Conservation (phyloP, 2,888 invertebrate genomes). For the Pheosia gnoma region DNA sequence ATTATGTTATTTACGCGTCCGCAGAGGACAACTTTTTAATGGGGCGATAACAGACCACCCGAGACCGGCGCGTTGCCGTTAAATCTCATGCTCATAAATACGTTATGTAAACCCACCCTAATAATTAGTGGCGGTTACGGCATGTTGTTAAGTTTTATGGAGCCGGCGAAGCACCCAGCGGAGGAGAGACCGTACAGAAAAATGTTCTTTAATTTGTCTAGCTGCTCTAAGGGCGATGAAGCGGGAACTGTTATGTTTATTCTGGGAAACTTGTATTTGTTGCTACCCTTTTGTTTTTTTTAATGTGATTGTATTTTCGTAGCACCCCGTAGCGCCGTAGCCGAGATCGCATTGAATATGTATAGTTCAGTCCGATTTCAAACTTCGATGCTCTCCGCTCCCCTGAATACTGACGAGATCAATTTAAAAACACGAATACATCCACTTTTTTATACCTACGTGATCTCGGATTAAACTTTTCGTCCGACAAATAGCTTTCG, state of each 20-base stretch:
- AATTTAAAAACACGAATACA: constrained; percentile 43
- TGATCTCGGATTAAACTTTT: constrained; percentile 26
- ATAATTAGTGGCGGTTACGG: constrained; percentile 83
- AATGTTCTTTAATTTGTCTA: constrained; percentile 81
- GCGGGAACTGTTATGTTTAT: constrained; percentile 79
- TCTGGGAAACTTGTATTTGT: constrained; percentile 65
- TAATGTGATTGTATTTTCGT: constrained; percentile 74
- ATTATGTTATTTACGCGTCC: constrained; percentile 78
- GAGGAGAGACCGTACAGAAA: constrained; percentile 67
- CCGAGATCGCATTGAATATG: constrained; percentile 66
- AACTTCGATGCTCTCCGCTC: constrained; percentile 49
- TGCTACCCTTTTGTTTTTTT: constrained; percentile 67
- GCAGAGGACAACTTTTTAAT: constrained; percentile 82
- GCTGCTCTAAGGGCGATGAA: constrained; percentile 70
- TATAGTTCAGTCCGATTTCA: constrained; percentile 58
- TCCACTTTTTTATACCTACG: constrained; percentile 30
- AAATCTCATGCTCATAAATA: constrained; percentile 83
- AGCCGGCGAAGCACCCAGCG: constrained; percentile 63
- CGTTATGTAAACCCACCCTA: constrained; percentile 83
- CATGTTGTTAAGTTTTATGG: constrained; percentile 82
- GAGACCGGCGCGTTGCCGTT: constrained; percentile 74
- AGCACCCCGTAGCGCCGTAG: constrained; percentile 51
- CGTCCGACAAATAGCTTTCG: constrained; percentile 22
- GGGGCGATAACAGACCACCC: constrained; percentile 82
- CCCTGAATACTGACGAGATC: constrained; percentile 47